Evolutionary conservation across 2,113 vertebrate species (phyloP), one percentile per base, ranked within the genome.

Genomic region (Onychorhynchus coronatus): DNA sequence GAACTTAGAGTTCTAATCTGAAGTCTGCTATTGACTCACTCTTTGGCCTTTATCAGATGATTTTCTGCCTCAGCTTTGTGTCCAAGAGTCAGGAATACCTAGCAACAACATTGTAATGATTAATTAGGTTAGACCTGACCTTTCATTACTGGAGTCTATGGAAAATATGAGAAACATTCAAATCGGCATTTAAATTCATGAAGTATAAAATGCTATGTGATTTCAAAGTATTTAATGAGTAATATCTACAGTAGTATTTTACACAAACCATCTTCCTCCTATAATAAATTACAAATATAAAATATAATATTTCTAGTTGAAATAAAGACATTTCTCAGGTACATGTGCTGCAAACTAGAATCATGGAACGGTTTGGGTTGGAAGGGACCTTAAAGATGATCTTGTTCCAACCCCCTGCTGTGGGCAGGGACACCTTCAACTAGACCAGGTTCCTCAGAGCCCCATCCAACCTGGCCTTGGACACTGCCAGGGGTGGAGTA

Each of bases 21-120:
- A 73, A 58, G 20, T 37, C 79, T 91, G 79, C 79, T 66, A 17
- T 41, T 92, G 89, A 95, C 66, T 97, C 92, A 94, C 91, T 77
- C 76, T 35, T 33, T 94, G 88, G 83, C 88, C 85, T 93, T 89
- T 91, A 82, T 75, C 68, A 89, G 61, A 81, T 41, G 20, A 44
- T 93, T 90, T 79, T 61, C 50, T 82, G 89, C 72, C 42, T 71
- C n/a, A 41, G 92, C 47, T 77, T 67, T 55, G 11, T 86, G 79
- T 86, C 55, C 72, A 93, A 37, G 61, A 74, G 55, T 46, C 2
- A 3, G 59, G 85, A 91, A 61, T 71, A 84, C 55, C 47, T 81
- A 70, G 72, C 80, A 91, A 84, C 75, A 58, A 24, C 7, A 30
- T 28, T 74, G 50, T 67, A 82, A 44, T 31, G 39, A 72, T 77